Base-by-base conservation (phyloP, 2,797 vertebrate genomes). In the Morus bassanus region DNA sequence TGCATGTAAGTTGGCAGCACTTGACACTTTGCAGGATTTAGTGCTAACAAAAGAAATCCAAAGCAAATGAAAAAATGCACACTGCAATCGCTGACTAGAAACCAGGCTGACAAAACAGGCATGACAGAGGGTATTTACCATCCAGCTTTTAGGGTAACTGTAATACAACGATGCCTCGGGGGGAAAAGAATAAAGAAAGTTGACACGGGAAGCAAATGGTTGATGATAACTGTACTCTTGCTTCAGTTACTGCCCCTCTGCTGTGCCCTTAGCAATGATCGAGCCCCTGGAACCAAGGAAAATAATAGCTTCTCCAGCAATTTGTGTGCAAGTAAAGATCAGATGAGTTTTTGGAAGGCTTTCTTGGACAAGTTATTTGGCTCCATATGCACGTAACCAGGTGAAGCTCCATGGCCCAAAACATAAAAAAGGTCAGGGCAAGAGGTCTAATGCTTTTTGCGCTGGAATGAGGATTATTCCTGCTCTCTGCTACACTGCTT, bases 61-160 rank as follows among this genome's bases (percentile, higher is more conserved):
- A 88, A 96, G 69, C 73, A 54, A 89, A 81, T 43, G 35, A 67
- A 72, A 80, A 91, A 64, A 70, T 3, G 56, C 8, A 5, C 67
- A 68, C 57, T 81, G 80, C 92, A 86, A 63, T 14, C 37, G 33
- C 90, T 82, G 74, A 75, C 37, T 59, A 93, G 68, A 89, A 95
- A 91, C 13, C 68, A 94, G 57, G 74, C 57, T 59, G 57, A 83
- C 60, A 83, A 73, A 94, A 87, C n/a, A 77, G 53, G 78, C 72
- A 94, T 24, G 45, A 70, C 45, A 91, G 43, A 89, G 60, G 11
- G 33, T 68, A 91, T 89, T 51, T 88, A 74, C 65, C 75, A 93
- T 74, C 70, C 22, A 51, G n/a, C 37, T 92, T 89, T 85, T 16
- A 85, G 78, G 24, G 50, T 72, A 85, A 74, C 67, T 81, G 35